Evolutionary conservation across 1,140 invertebrate species (phyloP).

Genomic region (Anadara kagoshimensis): DNA sequence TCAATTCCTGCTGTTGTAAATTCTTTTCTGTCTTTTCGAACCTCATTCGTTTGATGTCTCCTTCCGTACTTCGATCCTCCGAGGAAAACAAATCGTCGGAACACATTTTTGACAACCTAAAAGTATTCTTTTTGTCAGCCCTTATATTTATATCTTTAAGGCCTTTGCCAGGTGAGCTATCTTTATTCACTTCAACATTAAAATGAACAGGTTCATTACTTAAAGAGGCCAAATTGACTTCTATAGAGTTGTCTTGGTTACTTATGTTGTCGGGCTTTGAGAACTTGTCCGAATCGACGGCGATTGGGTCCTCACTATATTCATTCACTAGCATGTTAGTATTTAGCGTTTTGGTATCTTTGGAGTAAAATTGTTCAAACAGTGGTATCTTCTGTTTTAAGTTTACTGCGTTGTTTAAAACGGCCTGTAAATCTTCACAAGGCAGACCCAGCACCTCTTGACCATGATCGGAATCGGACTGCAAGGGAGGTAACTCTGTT

Average conservation of each 20-base stretch:
- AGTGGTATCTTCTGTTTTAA: constrained; percentile 55
- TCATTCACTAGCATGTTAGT: constrained; percentile 79
- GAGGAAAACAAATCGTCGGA: constrained; percentile 45
- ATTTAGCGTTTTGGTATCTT: constrained; percentile 81
- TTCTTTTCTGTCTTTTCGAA: constrained; percentile 68
- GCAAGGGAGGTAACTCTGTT: too few species aligned
- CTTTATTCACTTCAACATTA: constrained; percentile 22
- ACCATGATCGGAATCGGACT: too few species aligned
- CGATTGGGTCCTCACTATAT: constrained; percentile 76
- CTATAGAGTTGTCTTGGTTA: constrained; percentile 22
- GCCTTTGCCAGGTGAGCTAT: constrained; percentile 31
- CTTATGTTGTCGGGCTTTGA: constrained; percentile 68
- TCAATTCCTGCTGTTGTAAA: constrained; percentile 63
- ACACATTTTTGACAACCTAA: constrained; percentile 30
- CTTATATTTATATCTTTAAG: constrained; percentile 58
- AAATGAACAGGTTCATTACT: constrained; percentile 16
- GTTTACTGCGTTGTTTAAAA: constrained; percentile 30
- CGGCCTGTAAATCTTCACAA: constrained; percentile 21
- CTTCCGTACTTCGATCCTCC: constrained; percentile 24
- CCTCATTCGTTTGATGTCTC: constrained; percentile 57
- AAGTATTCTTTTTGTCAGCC: constrained; percentile 27
- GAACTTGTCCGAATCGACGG: constrained; percentile 81
- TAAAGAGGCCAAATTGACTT: constrained; percentile 2
- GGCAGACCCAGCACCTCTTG: neutral
- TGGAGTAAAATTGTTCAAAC: constrained; percentile 78